Evolutionary conservation across 2,888 invertebrate species (phyloP).

Genomic region (Cyclophora punctaria): DNA sequence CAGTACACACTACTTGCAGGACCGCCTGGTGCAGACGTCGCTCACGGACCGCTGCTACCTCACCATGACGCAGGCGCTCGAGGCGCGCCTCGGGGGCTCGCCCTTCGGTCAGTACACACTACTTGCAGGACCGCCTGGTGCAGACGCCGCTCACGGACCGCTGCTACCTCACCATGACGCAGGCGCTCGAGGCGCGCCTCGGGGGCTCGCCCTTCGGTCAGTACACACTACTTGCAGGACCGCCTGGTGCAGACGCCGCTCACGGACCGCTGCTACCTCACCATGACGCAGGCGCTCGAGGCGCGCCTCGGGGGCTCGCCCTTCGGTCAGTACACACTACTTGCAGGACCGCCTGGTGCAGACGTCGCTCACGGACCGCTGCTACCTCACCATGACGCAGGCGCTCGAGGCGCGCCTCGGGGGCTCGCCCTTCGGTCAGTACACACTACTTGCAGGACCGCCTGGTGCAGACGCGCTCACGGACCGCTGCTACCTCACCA

Average conservation of each 20-base stretch:
- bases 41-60: conserved; percentile 98
- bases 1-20: conserved; percentile 78
- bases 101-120: conserved; percentile 86
- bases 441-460: conserved; percentile 84
- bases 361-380: conserved; percentile 98
- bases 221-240: conserved; percentile 80
- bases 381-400: conserved; percentile 99
- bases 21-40: conserved; percentile 97
- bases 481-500: conserved; percentile 98
- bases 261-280: conserved; percentile 98
- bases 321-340: conserved; percentile 80
- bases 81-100: conserved; percentile 98
- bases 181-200: conserved; percentile 95
- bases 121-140: conserved; percentile 92
- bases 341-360: conserved; percentile 96
- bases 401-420: conserved; percentile 97
- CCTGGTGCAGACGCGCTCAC: conserved; percentile 97
- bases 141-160: conserved; percentile 99
- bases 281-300: conserved; percentile 99
- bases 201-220: conserved; percentile 99
- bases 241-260: conserved; percentile 97
- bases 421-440: conserved; percentile 97
- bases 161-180: conserved; percentile 99
- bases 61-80: conserved; percentile 99
- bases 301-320: conserved; percentile 99